These are phyloP conservation scores for Hirudo medicinalis DNA, from an alignment of 1,140 invertebrate genomes.

Conservation along the genomic window DNA sequence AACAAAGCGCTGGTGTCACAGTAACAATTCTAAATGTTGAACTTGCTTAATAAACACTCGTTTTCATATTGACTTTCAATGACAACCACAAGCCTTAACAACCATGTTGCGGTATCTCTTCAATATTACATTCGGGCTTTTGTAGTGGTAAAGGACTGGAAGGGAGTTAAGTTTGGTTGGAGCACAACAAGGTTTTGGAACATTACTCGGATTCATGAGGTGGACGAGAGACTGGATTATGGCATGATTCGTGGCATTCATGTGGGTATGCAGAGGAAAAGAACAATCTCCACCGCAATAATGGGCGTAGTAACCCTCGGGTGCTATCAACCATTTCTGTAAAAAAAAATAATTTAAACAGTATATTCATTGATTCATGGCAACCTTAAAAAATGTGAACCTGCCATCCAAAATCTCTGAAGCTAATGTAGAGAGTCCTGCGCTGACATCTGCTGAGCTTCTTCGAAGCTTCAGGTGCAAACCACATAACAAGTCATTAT, in stretches of 20 bases:
- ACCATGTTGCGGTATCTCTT: conserved; percentile 57
- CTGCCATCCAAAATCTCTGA: conserved; percentile 18
- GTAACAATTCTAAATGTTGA: no score
- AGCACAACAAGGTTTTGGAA: conserved; percentile 49
- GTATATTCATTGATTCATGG: neutral
- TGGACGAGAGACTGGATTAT: conserved; percentile 53
- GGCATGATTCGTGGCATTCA: conserved; percentile 56
- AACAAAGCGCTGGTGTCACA: no score
- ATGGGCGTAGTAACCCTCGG: conserved; percentile 52
- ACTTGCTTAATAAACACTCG: no score
- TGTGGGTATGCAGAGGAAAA: conserved; percentile 45
- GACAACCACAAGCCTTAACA: conserved; percentile 53
- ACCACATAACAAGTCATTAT: neutral
- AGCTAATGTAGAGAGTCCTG: conserved; percentile 8
- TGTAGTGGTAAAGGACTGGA: conserved; percentile 53
- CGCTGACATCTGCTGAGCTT: conserved; percentile 7
- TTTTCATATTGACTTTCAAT: no score
- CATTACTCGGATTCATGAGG: conserved; percentile 48
- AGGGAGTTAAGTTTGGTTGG: conserved; percentile 50
- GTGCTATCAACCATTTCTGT: conserved; percentile 47
- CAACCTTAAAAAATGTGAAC: neutral
- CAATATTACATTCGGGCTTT: conserved; percentile 51
- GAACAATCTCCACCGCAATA: conserved; percentile 53
- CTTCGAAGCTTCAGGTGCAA: neutral
- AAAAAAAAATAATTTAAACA: neutral